Conservation (phyloP, 2,113 vertebrate genomes). For the Nipponia nippon region DNA sequence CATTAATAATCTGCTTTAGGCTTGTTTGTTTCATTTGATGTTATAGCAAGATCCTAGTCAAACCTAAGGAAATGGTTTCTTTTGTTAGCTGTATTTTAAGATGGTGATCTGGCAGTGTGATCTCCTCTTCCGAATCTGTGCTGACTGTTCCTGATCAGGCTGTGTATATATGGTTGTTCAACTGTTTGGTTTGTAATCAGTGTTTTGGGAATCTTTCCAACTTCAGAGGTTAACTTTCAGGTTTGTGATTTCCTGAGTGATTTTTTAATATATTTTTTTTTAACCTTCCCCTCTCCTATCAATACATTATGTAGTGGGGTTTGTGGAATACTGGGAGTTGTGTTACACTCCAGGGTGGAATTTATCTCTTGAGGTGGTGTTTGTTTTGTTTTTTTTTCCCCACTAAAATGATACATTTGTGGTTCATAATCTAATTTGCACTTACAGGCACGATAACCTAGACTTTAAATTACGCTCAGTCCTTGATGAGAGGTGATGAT, state of each 20-base stretch:
- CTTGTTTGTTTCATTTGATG: not conserved
- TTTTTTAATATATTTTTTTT: not conserved
- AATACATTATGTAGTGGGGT: not conserved
- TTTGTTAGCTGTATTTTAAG: not conserved
- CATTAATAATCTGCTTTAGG: not conserved
- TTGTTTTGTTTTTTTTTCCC: not conserved
- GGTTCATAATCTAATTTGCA: not conserved
- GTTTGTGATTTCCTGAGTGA: not conserved
- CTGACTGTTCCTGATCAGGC: not conserved
- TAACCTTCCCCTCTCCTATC: not conserved
- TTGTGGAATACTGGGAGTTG: not conserved
- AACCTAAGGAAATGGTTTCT: not conserved
- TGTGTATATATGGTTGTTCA: not conserved
- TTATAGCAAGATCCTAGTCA: not conserved
- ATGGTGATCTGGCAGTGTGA: not conserved
- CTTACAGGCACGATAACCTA: not conserved
- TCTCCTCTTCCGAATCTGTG: not conserved
- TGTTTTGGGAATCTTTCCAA: conserved; percentile 17
- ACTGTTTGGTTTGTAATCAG: conserved; percentile 28
- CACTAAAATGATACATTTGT: not conserved
- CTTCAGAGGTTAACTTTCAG: not conserved
- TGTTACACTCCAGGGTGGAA: not conserved
- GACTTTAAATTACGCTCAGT: not conserved
- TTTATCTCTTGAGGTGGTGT: not conserved
- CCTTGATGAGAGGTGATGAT: not conserved